phyloP scores from a whole-genome alignment of 2,113 vertebrate genomes.

The Nesoenas mayeri region DNA sequence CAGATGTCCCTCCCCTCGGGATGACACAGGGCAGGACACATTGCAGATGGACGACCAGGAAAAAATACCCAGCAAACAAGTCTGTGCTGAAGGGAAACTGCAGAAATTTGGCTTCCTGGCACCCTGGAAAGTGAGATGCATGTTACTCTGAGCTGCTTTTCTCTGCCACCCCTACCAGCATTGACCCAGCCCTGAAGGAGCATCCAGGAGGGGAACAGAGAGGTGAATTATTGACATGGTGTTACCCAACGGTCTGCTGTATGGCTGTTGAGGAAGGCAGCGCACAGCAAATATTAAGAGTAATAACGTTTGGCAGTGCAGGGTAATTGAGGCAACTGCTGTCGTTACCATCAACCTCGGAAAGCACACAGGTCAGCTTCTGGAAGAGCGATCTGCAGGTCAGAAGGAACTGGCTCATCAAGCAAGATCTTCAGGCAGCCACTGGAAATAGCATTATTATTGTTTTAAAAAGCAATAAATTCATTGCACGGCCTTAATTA shows the following conservation, averaged over 20 bases:
- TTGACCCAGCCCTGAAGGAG: accelerated
- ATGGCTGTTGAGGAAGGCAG: neutral
- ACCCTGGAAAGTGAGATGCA: neutral
- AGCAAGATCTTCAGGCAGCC: neutral
- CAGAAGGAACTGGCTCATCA: neutral
- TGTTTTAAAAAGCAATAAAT: neutral
- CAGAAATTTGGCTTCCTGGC: neutral
- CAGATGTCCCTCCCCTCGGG: neutral
- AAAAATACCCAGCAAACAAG: neutral
- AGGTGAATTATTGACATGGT: neutral
- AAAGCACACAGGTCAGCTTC: neutral
- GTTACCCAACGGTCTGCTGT: neutral
- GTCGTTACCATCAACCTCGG: neutral
- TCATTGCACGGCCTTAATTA: neutral
- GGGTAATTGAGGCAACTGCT: neutral
- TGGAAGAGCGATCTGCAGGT: neutral
- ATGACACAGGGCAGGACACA: neutral
- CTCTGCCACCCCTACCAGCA: accelerated
- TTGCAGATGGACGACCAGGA: neutral
- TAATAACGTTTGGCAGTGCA: neutral
- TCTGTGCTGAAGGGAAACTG: neutral
- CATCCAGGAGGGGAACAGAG: neutral
- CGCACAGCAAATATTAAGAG: neutral
- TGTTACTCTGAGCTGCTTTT: neutral
- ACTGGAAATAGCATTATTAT: neutral